Conservation (phyloP, 2,113 vertebrate species). For the Odontophorus gujanensis region DNA sequence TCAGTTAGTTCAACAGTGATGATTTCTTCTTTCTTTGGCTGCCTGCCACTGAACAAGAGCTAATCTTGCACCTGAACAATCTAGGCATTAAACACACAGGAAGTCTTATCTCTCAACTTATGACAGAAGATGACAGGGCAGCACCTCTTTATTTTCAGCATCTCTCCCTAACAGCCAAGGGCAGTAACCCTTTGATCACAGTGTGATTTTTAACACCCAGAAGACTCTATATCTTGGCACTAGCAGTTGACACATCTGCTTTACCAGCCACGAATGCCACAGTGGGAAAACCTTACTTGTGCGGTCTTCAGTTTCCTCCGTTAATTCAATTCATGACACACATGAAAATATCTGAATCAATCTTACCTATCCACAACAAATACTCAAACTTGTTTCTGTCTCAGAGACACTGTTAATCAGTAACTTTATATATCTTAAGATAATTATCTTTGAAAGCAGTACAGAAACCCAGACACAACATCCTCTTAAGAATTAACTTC, state of each 20-base stretch:
- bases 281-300: background rate
- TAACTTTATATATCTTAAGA: background rate
- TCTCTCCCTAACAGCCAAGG: slow-evolving; percentile 33
- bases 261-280: background rate
- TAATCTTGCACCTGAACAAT: slow-evolving; percentile 67
- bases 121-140: slow-evolving; percentile 30
- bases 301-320: background rate
- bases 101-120: slow-evolving; percentile 71
- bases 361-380: background rate
- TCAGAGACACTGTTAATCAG: background rate
- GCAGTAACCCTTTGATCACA: slow-evolving; percentile 55
- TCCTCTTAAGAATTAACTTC: background rate
- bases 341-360: background rate
- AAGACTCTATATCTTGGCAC: slow-evolving; percentile 26
- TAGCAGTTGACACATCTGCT: background rate
- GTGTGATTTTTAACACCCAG: slow-evolving; percentile 56
- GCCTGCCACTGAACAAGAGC: slow-evolving; percentile 60
- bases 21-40: slow-evolving; percentile 53
- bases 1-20: slow-evolving; percentile 40
- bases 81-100: slow-evolving; percentile 46
- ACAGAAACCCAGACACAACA: background rate
- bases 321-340: background rate
- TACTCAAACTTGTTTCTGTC: background rate
- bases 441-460: background rate
- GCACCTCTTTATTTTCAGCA: too few relatives aligned